Base-by-base conservation (phyloP, 2,797 vertebrate species). In the Cuculus canorus region DNA sequence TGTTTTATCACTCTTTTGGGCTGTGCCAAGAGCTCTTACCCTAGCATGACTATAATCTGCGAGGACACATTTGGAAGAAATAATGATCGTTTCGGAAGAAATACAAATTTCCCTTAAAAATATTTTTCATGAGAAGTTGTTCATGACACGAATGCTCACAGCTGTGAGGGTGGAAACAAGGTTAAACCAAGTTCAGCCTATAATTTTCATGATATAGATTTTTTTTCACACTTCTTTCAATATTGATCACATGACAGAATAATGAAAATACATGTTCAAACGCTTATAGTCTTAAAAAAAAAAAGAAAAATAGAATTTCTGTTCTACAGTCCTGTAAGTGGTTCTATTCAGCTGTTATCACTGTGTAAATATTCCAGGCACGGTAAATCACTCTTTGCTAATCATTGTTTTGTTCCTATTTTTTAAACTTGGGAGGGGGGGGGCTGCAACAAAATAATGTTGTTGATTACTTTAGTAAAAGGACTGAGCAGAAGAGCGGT, bases 371-470 rank as follows among this genome's bases (percentile, higher is more conserved):
- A 48, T 57, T 92, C 73, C 35, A 96, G 77, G 24, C 86, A 92
- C 17, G 82, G 69, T 35, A 75, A 88, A 66, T 17, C 12, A 83
- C 7, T 3, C 33, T 45, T 37, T 83, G 33, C 27, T 86, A 92
- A 53, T 86, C 60, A 75, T 86, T 60, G 9, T 90, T 71, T 93
- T 95, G 33, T 92, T 92, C 69, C 72, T 86, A 35, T 72, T 90
- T 95, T 95, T 91, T 92, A 71, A 93, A 93, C 11, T 73, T 61
- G 91, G 17, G 23, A 48, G 22, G 17, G 8, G 30, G 30, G 63
- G 66, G 39, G 4, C 5, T n/a, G 13, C 39, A 39, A 39, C 5
- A 60, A 86, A 77, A 18, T 23, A 59, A 32, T 17, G 24, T 12
- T 69, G 25, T 28, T 8, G 3, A 33, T 81, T 76, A 69, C 41